phyloP scores from a whole-genome alignment of 2,888 invertebrate species.

The Callinectes sapidus region DNA sequence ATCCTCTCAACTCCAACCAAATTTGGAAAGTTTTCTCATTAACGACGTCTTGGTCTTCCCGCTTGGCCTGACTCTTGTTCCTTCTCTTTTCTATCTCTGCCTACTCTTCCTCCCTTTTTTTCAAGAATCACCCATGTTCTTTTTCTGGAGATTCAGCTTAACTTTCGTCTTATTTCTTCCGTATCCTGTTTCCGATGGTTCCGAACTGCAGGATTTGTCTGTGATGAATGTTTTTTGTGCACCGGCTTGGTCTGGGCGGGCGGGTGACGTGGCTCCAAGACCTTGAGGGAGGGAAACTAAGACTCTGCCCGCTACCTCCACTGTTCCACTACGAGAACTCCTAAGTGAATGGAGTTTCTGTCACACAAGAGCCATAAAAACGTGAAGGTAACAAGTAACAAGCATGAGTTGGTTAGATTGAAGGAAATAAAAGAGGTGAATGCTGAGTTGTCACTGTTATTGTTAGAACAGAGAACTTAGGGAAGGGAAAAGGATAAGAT shows the following conservation, averaged over 20 bases:
- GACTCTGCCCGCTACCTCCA: background rate
- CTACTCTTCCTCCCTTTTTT: background rate
- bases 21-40: slow-evolving; percentile 60
- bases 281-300: background rate
- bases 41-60: slow-evolving; percentile 49
- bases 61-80: slow-evolving; percentile 16
- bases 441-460: no score
- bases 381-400: background rate
- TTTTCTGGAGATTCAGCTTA: background rate
- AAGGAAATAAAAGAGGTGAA: background rate
- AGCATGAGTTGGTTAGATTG: background rate
- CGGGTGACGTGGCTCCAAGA: background rate
- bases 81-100: background rate
- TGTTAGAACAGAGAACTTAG: no score
- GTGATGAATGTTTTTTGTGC: background rate
- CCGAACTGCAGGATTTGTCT: background rate
- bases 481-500: no score
- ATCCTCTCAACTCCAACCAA: slow-evolving; percentile 42
- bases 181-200: background rate
- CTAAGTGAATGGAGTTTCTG: background rate
- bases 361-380: background rate
- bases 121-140: background rate
- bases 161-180: slow-evolving; percentile 13
- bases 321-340: background rate
- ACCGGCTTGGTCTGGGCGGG: background rate